phyloP scores from a whole-genome alignment of 2,113 vertebrate species.

The Todiramphus chloris region DNA sequence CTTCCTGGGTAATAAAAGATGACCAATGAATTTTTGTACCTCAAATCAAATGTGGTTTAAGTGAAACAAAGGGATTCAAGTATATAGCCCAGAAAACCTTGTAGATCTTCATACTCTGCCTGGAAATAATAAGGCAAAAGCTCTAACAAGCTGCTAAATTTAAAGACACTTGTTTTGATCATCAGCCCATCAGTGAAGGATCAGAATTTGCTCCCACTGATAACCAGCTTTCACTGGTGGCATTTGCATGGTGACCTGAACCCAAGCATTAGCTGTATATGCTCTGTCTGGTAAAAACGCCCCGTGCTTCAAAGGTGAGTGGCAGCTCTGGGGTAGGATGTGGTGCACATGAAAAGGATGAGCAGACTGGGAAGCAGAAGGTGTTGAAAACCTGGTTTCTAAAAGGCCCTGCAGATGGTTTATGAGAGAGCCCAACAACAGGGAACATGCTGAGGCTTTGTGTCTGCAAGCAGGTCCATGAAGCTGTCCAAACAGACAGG shows the following conservation, averaged over 20 bases:
- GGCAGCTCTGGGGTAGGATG: background rate
- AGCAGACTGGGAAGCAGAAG: background rate
- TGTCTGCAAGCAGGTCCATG: background rate
- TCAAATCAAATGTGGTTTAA: background rate
- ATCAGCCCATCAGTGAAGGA: background rate
- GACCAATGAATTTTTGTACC: background rate
- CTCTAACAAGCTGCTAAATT: background rate
- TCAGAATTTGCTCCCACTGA: background rate
- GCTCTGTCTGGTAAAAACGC: background rate
- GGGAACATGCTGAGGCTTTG: background rate
- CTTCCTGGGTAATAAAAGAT: background rate
- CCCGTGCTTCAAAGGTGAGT: background rate
- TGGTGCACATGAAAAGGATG: background rate
- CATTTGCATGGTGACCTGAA: background rate
- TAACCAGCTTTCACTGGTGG: background rate
- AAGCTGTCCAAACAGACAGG: background rate
- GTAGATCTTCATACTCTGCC: background rate
- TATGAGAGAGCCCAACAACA: background rate
- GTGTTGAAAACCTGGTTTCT: background rate
- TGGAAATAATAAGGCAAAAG: background rate
- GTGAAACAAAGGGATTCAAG: background rate
- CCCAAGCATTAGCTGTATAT: accelerated
- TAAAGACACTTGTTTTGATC: background rate
- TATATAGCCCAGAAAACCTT: background rate
- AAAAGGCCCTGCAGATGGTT: background rate